Evolutionary conservation across 2,888 invertebrate species (phyloP).

Genomic region (Melinopterus prodromus): DNA sequence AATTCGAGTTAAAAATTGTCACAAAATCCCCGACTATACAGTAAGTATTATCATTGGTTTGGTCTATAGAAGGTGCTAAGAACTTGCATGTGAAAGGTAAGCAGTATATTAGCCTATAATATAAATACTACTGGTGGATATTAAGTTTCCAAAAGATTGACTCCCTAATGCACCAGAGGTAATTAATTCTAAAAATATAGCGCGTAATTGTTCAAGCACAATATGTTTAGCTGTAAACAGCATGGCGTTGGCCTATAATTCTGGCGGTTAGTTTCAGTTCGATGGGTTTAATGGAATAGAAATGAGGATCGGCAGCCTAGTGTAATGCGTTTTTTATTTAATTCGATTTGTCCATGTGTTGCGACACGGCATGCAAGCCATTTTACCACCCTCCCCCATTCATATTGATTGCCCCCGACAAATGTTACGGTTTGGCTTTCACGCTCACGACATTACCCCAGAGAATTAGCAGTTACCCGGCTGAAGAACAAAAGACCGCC

Average conservation of each 20-base stretch:
- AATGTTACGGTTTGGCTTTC: constrained; percentile 10
- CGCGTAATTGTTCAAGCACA: background rate
- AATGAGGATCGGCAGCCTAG: constrained; percentile 11
- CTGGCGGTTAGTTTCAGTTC: constrained; percentile 12
- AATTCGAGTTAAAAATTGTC: no score
- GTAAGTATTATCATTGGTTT: no score
- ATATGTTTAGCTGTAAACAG: constrained; percentile 25
- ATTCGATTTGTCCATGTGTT: constrained; percentile 20
- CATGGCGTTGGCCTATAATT: background rate
- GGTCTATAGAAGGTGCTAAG: no score
- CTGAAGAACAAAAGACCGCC: background rate
- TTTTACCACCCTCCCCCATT: constrained; percentile 14
- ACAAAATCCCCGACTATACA: no score
- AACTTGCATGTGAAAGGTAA: background rate
- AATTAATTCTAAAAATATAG: background rate
- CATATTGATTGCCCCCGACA: constrained; percentile 16
- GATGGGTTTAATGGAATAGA: constrained; percentile 18
- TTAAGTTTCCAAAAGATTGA: constrained; percentile 4
- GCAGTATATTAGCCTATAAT: background rate
- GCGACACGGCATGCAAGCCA: constrained; percentile 15
- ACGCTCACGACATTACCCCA: background rate
- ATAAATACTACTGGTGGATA: background rate
- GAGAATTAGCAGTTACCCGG: background rate
- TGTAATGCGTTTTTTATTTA: constrained; percentile 26
- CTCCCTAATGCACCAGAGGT: background rate